Evolutionary conservation across 2,113 vertebrate genomes (phyloP).

Genomic region (Pelecanus crispus): DNA sequence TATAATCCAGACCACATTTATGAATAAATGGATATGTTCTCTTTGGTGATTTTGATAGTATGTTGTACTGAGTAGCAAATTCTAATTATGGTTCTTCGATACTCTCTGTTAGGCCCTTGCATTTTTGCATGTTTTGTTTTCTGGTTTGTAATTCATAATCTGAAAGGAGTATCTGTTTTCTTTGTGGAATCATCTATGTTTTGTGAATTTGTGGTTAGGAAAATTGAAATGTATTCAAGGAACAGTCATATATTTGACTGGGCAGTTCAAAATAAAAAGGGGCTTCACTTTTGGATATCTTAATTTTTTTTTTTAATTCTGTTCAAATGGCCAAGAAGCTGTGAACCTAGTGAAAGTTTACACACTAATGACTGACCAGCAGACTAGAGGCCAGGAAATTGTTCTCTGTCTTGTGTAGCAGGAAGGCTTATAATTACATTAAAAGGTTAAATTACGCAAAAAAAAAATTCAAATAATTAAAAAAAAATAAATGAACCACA

Average conservation of each 20-base stretch:
- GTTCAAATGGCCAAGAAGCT: neutral
- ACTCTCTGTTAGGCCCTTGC: neutral
- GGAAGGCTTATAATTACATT: neutral
- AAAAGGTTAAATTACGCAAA: neutral
- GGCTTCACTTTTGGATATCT: neutral
- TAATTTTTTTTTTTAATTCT: neutral
- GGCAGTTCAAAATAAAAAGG: neutral
- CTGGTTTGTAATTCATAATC: neutral
- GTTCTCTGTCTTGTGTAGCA: neutral
- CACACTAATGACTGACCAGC: neutral
- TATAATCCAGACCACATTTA: slow-evolving; percentile 49
- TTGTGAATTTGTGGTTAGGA: neutral
- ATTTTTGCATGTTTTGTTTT: slow-evolving; percentile 5
- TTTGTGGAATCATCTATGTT: neutral
- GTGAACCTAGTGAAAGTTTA: neutral
- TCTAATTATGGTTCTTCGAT: slow-evolving; percentile 16
- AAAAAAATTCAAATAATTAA: neutral
- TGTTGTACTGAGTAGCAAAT: neutral
- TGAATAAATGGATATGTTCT: slow-evolving; percentile 9
- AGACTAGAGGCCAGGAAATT: neutral
- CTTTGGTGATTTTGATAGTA: slow-evolving; percentile 38
- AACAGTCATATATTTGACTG: neutral
- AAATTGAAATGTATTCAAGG: neutral
- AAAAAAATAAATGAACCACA: neutral
- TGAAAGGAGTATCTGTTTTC: neutral